Evolutionary conservation across 2,888 invertebrate genomes (phyloP), one percentile per base, ranked within the genome.

Genomic region (Ectropis crepuscularia): DNA sequence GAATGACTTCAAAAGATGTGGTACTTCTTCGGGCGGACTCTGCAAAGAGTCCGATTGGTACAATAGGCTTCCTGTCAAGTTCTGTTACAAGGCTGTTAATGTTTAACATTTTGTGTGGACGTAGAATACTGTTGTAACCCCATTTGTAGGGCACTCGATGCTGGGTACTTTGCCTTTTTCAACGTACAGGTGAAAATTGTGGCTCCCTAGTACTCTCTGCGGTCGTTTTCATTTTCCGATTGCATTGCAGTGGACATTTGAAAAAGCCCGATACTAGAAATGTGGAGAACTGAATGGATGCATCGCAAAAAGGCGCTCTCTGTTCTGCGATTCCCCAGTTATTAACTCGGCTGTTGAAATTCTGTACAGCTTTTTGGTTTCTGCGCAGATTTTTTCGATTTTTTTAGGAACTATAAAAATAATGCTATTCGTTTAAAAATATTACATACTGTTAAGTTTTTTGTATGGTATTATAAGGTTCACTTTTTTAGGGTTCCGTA

Each of bases 131-230:
- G 63, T 9, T 36, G 7, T 53, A 39, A n/a, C 38, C 7, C 43
- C 6, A 45, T 16, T 37, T 50, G 54, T 41, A 63, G 43, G 60
- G 11, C 43, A 57, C 51, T 53, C 39, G 9, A 36, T 11, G 28
- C 37, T 51, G 12, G 11, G 63, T 53, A 43, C 53, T 57, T 60
- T 61, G 47, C 64, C 64, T 65, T 57, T 64, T 65, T 61, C 53
- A 65, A 42, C 51, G 53, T 72, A 61, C 76, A 76, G 77, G 77
- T 80, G 73, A 76, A 80, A 78, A 79, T 78, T 76, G 75, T 72
- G 71, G 69, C 66, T 72, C 70, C 68, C 61, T 70, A 59, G 63
- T 67, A 63, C 65, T 61, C 68, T 70, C 65, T 69, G 76, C 63
- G 73, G 75, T 67, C 66, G 58, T 70, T 70, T 80, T 75, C 74